A percentile compares a stretch with the other conserved stretches of the same genome.
These are phyloP conservation scores for Rutilus rutilus DNA, from an alignment of 2,113 vertebrate species.

Conservation along the genomic window DNA sequence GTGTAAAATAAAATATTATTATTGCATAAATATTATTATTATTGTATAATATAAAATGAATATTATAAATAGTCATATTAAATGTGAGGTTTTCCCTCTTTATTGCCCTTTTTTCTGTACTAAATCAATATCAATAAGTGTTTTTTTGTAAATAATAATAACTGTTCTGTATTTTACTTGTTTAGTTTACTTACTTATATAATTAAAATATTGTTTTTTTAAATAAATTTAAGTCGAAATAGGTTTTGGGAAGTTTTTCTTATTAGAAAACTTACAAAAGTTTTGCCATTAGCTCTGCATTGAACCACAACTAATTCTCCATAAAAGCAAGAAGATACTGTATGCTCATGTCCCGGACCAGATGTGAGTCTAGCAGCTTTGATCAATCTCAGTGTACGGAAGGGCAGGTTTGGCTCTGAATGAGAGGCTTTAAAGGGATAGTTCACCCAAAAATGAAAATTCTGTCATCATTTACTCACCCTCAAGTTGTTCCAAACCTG, in stretches of 20 bases:
- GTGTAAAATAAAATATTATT: too few species aligned
- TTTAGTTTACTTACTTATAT: neutral
- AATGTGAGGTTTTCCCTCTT: too few species aligned
- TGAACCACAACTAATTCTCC: neutral
- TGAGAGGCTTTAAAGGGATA: slow-evolving; percentile 31
- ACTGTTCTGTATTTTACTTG: neutral
- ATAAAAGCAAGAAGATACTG: neutral
- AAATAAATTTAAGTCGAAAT: neutral
- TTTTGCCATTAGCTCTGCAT: neutral
- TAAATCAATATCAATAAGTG: too few species aligned
- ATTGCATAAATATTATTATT: too few species aligned
- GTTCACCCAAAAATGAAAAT: too few species aligned
- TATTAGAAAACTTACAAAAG: neutral
- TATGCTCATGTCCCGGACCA: neutral
- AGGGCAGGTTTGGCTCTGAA: neutral
- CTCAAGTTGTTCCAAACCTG: too few species aligned
- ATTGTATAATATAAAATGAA: too few species aligned
- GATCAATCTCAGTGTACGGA: neutral
- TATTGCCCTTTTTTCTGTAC: too few species aligned
- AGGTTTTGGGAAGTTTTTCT: neutral
- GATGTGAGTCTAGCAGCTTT: slow-evolving; percentile 1
- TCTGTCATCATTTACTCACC: too few species aligned
- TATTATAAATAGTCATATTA: too few species aligned
- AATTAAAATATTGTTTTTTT: neutral
- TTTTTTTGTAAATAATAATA: too few species aligned